A percentile compares a stretch with the other conserved stretches of the same genome.
phyloP scores from a whole-genome alignment of 2,797 vertebrate species.

The Pipistrellus kuhlii region DNA sequence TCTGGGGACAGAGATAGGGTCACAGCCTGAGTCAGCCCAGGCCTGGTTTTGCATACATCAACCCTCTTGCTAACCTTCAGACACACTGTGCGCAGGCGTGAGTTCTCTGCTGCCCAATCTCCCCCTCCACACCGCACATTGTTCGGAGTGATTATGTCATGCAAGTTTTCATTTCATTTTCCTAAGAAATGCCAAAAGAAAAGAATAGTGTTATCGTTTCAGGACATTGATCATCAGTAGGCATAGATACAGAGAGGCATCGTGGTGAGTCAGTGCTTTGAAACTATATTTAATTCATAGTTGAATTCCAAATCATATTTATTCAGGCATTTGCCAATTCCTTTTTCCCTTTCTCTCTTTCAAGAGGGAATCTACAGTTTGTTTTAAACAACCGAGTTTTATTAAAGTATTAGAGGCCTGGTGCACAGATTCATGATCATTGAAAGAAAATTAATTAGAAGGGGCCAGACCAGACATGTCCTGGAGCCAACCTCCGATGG shows the following conservation, averaged over 20 bases:
- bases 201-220: background rate
- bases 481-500: too few relatives aligned
- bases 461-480: too few relatives aligned
- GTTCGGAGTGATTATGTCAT: background rate
- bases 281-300: background rate
- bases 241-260: background rate
- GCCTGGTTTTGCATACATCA: background rate
- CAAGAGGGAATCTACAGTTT: background rate
- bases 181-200: background rate
- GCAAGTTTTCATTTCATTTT: slow-evolving; percentile 30
- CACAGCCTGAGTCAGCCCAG: background rate
- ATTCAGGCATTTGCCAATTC: background rate
- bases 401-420: background rate
- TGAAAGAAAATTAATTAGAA: too few relatives aligned
- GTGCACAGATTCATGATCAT: too few relatives aligned
- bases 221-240: background rate
- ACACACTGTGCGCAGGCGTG: accelerated
- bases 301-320: slow-evolving; percentile 5
- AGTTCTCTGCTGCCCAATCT: background rate
- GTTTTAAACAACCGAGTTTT: background rate
- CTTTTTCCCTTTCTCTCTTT: background rate
- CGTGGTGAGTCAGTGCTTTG: background rate
- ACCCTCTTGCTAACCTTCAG: background rate
- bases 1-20: too few relatives aligned
- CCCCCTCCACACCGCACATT: accelerated